Evolutionary conservation across 2,797 vertebrate genomes (phyloP), one percentile per base, ranked within the genome.

Genomic region (Diplodus puntazzo): DNA sequence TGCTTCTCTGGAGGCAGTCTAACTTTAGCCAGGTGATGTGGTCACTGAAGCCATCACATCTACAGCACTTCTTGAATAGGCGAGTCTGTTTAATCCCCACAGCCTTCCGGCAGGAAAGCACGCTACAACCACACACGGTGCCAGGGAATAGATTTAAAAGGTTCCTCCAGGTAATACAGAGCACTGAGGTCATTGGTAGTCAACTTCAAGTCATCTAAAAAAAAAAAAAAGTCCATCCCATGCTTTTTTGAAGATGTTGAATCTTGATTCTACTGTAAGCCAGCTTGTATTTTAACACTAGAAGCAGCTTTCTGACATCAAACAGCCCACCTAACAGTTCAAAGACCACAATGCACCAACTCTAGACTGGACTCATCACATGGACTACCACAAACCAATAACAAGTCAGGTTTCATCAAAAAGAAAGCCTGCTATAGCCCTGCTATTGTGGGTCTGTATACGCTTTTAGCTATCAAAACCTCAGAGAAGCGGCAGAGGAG

Each of bases 261-360:
- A 79, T 70, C 16, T 23, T 50, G 54, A 69, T 69, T 49, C 23
- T 42, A 39, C 34, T 39, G 34, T 39, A 39, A 55, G 52, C 13
- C 42, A 69, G 54, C 16, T 67, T 17, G 60, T 43, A 49, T 73
- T 63, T 60, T 27, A 61, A 65, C 23, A 66, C 65, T 30, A 39
- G 27, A 75, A 73, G 50, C 53, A 68, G 55, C 39, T 69, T 58
- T 42, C 5, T 50, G 66, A 61, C 34, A 10, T 75, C 45, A 61
- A 10, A 49, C 16, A 8, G 57, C 20, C 48, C 6, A 54, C 60
- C 54, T 69, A 73, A 59, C 58, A 58, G 13, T 9, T 74, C 13
- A 63, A 10, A 65, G 65, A 49, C 74, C 69, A 39, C 77, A 58
- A 16, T 68, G 71, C 77, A 75, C 25, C 74, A 77, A 57, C 53